Conservation (phyloP, 2,888 invertebrate genomes). For the Cheiracanthium punctorium region DNA sequence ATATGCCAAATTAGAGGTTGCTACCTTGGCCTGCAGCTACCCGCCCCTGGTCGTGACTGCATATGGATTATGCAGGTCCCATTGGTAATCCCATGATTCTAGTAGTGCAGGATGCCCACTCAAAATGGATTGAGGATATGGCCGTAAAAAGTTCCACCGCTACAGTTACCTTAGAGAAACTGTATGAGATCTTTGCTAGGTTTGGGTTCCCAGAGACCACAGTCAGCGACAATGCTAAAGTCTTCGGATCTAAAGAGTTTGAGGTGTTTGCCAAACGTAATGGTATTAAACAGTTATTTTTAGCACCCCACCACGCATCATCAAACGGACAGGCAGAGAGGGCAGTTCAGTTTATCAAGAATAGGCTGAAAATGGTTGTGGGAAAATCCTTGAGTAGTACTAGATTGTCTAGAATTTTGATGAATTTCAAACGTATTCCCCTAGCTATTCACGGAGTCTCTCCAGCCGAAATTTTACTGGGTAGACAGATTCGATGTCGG, state of each 20-base stretch:
- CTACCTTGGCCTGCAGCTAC: conserved; percentile 45
- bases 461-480: neutral
- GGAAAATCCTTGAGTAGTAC: no score
- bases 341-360: neutral
- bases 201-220: neutral
- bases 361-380: neutral
- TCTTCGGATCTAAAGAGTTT: neutral
- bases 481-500: neutral
- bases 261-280: neutral
- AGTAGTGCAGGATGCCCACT: conserved; percentile 3
- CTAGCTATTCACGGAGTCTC: neutral
- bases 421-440: neutral
- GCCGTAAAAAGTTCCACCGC: neutral
- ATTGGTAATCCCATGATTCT: neutral
- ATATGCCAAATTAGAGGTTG: conserved; percentile 72
- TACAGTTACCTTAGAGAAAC: neutral
- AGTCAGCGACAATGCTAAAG: neutral
- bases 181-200: neutral
- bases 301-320: neutral
- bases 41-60: conserved; percentile 56
- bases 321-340: no score
- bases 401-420: neutral
- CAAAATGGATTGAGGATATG: conserved; percentile 8
- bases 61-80: conserved; percentile 54
- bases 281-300: neutral